phyloP scores from a whole-genome alignment of 2,113 vertebrate species.

The Planiliza haematocheilus region DNA sequence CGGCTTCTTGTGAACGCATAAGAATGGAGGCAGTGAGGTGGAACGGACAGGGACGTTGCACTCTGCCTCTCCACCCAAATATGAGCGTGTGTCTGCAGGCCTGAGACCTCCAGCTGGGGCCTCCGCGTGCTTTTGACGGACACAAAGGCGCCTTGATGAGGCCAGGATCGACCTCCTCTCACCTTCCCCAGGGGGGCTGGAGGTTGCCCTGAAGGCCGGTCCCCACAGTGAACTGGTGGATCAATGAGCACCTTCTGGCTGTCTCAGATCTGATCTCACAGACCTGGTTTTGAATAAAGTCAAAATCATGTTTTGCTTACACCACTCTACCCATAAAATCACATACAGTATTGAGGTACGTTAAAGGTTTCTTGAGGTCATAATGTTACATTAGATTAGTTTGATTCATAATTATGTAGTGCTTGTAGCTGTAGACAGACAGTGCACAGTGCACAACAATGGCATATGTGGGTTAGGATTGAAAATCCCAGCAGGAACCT shows the following conservation, averaged over 20 bases:
- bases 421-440: neutral
- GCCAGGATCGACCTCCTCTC: conserved; percentile 48
- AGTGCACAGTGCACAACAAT: neutral
- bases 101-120: conserved; percentile 68
- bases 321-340: too few relatives aligned
- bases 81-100: conserved; percentile 69
- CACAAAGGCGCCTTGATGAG: conserved; percentile 67
- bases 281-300: too few relatives aligned
- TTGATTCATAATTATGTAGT: conserved; percentile 2
- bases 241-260: conserved; percentile 60
- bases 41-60: conserved; percentile 61
- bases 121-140: conserved; percentile 23
- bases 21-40: conserved; percentile 74
- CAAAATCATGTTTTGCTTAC: too few relatives aligned
- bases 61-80: conserved; percentile 68
- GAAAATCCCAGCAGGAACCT: conserved; percentile 26
- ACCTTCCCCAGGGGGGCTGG: conserved; percentile 35
- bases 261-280: conserved; percentile 6
- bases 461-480: neutral
- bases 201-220: conserved; percentile 1
- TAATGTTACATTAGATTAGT: neutral
- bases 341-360: too few relatives aligned
- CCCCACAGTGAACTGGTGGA: conserved; percentile 19
- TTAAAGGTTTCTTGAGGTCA: too few relatives aligned
- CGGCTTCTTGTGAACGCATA: conserved; percentile 51